These are phyloP conservation scores for Drosophila antonietae DNA, from an alignment of 2,888 invertebrate species.

Conservation along the genomic window DNA sequence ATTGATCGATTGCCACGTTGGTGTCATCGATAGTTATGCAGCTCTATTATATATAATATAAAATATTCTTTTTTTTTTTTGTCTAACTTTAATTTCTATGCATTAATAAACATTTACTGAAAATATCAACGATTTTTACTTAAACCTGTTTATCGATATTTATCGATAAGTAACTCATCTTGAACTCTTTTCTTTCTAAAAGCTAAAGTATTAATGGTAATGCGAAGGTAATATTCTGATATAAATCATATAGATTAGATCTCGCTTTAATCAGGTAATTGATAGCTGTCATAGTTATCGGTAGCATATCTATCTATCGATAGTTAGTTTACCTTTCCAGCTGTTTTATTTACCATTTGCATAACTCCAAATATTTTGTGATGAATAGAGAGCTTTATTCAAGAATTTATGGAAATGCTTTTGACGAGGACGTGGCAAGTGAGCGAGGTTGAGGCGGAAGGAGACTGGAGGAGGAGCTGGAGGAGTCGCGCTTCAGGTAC, in stretches of 20 bases:
- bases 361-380: conserved; percentile 14
- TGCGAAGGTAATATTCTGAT: no score
- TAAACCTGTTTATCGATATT: neutral
- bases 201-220: no score
- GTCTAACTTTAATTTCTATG: conserved; percentile 14
- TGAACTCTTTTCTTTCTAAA: no score
- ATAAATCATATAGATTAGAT: no score
- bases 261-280: no score
- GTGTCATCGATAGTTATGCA: conserved; percentile 20
- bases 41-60: conserved; percentile 7
- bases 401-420: conserved; percentile 26
- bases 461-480: no score
- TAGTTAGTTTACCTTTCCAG: neutral
- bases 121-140: conserved; percentile 5
- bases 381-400: conserved; percentile 12
- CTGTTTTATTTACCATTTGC: neutral
- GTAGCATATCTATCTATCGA: neutral
- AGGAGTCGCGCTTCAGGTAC: conserved; percentile 7
- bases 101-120: conserved; percentile 32
- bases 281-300: no score
- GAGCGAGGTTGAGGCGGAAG: neutral
- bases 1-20: conserved; percentile 7
- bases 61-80: conserved; percentile 16
- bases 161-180: neutral
- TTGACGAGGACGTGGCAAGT: neutral